Percentiles rank a stretch among this genome's conserved stretches.
phyloP scores from a whole-genome alignment of 2,888 invertebrate species.

The Schizotus pectinicornis region DNA sequence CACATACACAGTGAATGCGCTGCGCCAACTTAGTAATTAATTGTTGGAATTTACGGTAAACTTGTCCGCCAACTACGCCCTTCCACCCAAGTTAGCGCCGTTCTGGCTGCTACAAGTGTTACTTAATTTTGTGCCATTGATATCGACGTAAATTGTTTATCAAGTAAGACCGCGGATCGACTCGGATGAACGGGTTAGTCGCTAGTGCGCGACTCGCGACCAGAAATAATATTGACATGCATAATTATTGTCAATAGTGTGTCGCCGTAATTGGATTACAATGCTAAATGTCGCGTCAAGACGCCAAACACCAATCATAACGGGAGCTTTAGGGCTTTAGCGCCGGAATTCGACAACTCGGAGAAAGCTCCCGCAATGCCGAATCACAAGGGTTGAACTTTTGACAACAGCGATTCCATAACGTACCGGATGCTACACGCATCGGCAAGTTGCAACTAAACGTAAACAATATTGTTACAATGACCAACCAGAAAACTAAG shows the following conservation, averaged over 20 bases:
- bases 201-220: constrained; percentile 8
- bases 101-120: constrained; percentile 41
- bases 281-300: not conserved
- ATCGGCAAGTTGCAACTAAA: too few species aligned
- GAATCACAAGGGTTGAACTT: too few species aligned
- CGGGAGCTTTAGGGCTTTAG: too few species aligned
- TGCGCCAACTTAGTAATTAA: constrained; percentile 51
- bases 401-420: too few species aligned
- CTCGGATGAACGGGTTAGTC: constrained; percentile 16
- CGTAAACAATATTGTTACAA: too few species aligned
- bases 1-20: constrained; percentile 37
- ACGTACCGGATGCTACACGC: too few species aligned
- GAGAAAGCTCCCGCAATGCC: too few species aligned
- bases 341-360: too few species aligned
- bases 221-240: constrained; percentile 26
- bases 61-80: constrained; percentile 39
- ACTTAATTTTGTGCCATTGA: constrained; percentile 48
- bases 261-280: constrained; percentile 25
- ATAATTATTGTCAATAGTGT: constrained; percentile 22
- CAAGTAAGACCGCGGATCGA: constrained; percentile 19
- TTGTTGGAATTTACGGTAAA: constrained; percentile 51
- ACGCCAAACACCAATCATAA: too few species aligned
- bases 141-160: constrained; percentile 36
- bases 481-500: too few species aligned
- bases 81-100: constrained; percentile 11